A percentile compares a stretch with the other conserved stretches of the same genome.
phyloP scores from a whole-genome alignment of 1,140 invertebrate genomes.

The Drosophila varians region DNA sequence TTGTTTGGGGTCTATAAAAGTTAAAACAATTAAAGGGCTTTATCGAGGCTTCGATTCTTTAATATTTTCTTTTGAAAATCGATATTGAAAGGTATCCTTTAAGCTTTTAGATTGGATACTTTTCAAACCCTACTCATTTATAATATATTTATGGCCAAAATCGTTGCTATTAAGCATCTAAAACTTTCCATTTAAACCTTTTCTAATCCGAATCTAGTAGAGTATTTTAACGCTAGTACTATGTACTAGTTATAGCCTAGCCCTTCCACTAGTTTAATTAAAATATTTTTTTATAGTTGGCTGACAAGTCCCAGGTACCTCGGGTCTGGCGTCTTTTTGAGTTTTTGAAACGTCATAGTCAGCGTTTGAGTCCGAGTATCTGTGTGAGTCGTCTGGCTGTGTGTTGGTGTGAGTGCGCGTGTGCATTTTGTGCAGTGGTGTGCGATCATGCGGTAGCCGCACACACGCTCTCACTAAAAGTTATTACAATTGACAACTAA shows the following conservation, averaged over 20 bases:
- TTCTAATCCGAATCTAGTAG: not conserved
- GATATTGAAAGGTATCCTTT: no score
- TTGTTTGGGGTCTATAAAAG: no score
- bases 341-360: slow-evolving; percentile 74
- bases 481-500: slow-evolving; percentile 69
- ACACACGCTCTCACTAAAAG: slow-evolving; percentile 41
- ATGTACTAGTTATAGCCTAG: no score
- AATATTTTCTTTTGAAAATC: no score
- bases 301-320: slow-evolving; percentile 48
- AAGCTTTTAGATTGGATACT: no score
- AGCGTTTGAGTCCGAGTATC: slow-evolving; percentile 62
- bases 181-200: not conserved
- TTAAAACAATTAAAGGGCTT: no score
- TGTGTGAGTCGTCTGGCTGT: slow-evolving; percentile 9
- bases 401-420: slow-evolving; percentile 45
- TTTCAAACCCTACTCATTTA: no score
- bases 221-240: not conserved
- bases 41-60: no score
- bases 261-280: slow-evolving; percentile 3
- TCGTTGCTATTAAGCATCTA: not conserved
- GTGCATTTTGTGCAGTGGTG: slow-evolving; percentile 40
- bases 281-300: slow-evolving; percentile 45
- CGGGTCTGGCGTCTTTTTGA: slow-evolving; percentile 52
- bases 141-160: no score
- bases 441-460: slow-evolving; percentile 36